Base-by-base conservation (phyloP, 2,113 vertebrate genomes). In the Steatornis caripensis region DNA sequence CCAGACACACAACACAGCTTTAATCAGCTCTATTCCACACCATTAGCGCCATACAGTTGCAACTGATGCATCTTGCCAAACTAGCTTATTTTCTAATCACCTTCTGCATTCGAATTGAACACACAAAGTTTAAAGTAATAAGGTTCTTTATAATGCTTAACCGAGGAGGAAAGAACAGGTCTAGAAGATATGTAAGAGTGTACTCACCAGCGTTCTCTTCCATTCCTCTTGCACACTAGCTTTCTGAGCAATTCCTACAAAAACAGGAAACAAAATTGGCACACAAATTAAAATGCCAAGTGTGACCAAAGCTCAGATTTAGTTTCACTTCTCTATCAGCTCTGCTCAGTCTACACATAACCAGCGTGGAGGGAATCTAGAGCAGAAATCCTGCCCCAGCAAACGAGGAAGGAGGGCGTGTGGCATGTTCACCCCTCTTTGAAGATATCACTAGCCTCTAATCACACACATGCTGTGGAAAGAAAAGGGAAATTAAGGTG, bases 181-280 rank as follows among this genome's bases (percentile, higher is more conserved):
- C 65, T 3, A 10, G 17, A 37, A 46, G n/a, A 20, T 5, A 77
- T 1, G 58, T 0, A 12, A 21, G 43, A 10, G 46, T 0, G 2
- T 62, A 96, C 97, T 96, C 93, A 98, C 97, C 96, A 9, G 90
- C 0, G 34, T 21, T 97, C 65, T 97, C 97, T 46, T 98, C 97
- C 94, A 94, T 96, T 51, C 85, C 91, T 91, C 94, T 69, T 43
- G 62, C 55, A 49, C 90, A 2, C 53, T 9, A 51, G 34, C 15
- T 86, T 65, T 83, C 30, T 3, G 13, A 90, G 80, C 57, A 62
- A 79, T 10, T 88, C 91, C 96, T 97, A 27, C 34, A 95, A 87
- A 41, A 72, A 91, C 23, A 89, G 69, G 69, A 91, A 82, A 93
- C 49, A 90, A 66, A 64, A 88, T 32, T 24, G 43, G 66, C 27